phyloP scores from a whole-genome alignment of 2,797 vertebrate genomes.

The Capromys pilorides region DNA sequence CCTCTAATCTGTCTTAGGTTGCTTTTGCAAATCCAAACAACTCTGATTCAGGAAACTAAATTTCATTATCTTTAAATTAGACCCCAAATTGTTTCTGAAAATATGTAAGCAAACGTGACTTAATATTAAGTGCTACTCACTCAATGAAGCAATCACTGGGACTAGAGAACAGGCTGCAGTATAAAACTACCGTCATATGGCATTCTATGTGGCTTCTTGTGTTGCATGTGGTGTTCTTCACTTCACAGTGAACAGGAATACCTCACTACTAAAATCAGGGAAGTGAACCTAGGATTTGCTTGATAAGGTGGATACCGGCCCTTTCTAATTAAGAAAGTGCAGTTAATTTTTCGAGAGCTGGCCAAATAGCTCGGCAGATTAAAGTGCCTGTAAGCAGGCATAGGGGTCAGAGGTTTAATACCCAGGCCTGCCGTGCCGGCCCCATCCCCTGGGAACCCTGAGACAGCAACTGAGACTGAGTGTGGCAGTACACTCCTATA shows the following conservation, averaged over 20 bases:
- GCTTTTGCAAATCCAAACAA: slow-evolving; percentile 18
- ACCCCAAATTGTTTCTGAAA: slow-evolving; percentile 23
- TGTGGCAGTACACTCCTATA: too few relatives aligned
- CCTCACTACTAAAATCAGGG: neutral
- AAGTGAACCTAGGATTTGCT: neutral
- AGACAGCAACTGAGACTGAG: too few relatives aligned
- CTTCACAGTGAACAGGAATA: neutral
- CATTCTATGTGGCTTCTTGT: neutral
- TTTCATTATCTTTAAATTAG: slow-evolving; percentile 20
- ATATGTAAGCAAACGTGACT: neutral
- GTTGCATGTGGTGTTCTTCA: neutral
- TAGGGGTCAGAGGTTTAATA: too few relatives aligned
- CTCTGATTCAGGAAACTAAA: slow-evolving; percentile 14
- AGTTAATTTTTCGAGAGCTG: neutral
- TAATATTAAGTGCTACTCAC: slow-evolving; percentile 4
- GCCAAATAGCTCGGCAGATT: too few relatives aligned
- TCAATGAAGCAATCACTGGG: neutral
- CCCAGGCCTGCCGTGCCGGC: too few relatives aligned
- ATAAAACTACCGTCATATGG: neutral
- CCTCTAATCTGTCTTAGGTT: neutral
- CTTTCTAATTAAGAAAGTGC: slow-evolving; percentile 12
- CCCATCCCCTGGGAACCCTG: too few relatives aligned
- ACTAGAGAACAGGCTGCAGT: neutral
- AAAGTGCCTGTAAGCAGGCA: too few relatives aligned
- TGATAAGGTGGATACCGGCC: neutral